These are phyloP conservation scores for Diorhabda sublineata DNA, from an alignment of 1,140 invertebrate genomes.

Conservation along the genomic window DNA sequence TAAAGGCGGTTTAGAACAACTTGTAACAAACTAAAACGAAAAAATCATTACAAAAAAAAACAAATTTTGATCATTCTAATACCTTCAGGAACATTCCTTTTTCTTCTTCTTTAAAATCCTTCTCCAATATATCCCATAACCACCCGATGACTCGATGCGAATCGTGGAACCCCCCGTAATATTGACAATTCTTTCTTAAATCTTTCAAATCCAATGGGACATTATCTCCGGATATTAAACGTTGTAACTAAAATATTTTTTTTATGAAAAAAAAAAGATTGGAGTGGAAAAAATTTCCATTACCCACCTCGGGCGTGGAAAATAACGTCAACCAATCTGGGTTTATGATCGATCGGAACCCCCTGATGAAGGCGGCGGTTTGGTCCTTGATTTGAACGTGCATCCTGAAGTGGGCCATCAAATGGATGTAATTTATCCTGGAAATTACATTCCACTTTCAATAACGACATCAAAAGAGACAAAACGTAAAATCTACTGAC, in stretches of 20 bases:
- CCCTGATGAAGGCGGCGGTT: conserved; percentile 91
- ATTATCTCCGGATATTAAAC: conserved; percentile 88
- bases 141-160: conserved; percentile 96
- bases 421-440: conserved; percentile 95
- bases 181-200: conserved; percentile 89
- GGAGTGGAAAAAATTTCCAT: not conserved
- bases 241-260: conserved; percentile 62
- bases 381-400: conserved; percentile 96
- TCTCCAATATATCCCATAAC: conserved; percentile 97
- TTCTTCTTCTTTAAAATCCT: conserved; percentile 92
- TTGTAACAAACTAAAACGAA: conserved; percentile 88
- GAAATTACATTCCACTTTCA: conserved; percentile 29
- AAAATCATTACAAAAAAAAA: not conserved
- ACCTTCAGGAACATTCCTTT: conserved; percentile 90
- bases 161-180: conserved; percentile 99
- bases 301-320: conserved; percentile 86
- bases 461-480: not conserved
- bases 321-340: conserved; percentile 94
- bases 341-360: conserved; percentile 93
- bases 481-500: conserved; percentile 50
- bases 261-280: not conserved
- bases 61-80: not conserved
- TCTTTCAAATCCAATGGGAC: conserved; percentile 86
- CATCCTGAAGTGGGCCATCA: conserved; percentile 98
- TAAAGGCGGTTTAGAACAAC: conserved; percentile 95